Evolutionary conservation across 2,888 invertebrate species (phyloP), one percentile per base, ranked within the genome.

Genomic region (Acrocera orbiculus): DNA sequence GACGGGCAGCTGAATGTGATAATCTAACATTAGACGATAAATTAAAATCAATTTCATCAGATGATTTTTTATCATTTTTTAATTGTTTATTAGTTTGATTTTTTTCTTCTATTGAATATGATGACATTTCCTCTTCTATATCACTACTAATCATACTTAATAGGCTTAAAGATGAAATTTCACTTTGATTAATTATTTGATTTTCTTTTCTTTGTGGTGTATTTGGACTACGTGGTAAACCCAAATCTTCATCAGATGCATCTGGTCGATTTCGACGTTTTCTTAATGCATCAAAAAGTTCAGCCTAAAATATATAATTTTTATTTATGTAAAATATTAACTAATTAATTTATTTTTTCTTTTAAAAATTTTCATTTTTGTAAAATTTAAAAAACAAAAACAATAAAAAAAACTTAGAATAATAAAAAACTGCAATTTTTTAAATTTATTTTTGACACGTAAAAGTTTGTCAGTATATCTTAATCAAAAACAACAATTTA

Each of bases 1-100:
- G 82, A 46, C 69, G 71, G 36, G 82, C 82, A 29, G 81, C 82
- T 39, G 76, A 75, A 60, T 82, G 81, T 50, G 77, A 79, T 46
- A 82, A 64, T 37, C 77, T 73, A 48, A 67, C 64, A 22, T 51
- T 51, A 20, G 52, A 48, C 10, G 46, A 42, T 27, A 53, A 51
- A 25, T 53, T 49, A 5, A 56, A 44, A 42, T 58, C 59, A 10
- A 54, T 47, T 20, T 54, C 54, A 32, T 56, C 58, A 15, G 44
- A 43, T 6, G 31, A 36, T 35, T 37, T 41, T 8, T 37, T 40
- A 28, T 39, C 33, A 16, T 46, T 45, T 16, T 42, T 35, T 14
- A 40, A 37, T 27, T 49, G 46, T 16, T 46, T 42, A 17, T 25
- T 24, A 23, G 19, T 28, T 17, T 24, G 32, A 19, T 27, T 36